phyloP scores from a whole-genome alignment of 1,140 invertebrate species.

The Bombyx mandarina region DNA sequence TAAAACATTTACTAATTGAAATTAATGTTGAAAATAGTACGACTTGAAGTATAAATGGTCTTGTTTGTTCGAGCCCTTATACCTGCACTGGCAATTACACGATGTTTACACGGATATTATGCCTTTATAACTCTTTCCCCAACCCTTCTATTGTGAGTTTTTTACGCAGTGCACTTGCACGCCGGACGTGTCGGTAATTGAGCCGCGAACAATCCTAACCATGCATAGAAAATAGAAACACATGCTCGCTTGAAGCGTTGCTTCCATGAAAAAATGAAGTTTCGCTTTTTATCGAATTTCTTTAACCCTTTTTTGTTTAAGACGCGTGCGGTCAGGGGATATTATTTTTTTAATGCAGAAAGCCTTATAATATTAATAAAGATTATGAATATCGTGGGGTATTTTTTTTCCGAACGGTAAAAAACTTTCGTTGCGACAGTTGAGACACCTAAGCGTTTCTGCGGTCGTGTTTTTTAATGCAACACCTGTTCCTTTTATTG shows the following conservation, averaged over 20 bases:
- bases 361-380: slow-evolving; percentile 27
- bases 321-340: neutral
- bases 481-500: slow-evolving; percentile 50
- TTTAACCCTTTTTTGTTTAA: slow-evolving; percentile 12
- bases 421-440: slow-evolving; percentile 54
- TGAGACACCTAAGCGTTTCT: slow-evolving; percentile 32
- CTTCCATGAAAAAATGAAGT: slow-evolving; percentile 11
- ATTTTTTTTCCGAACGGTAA: slow-evolving; percentile 33
- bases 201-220: slow-evolving; percentile 22
- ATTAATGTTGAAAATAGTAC: too few species aligned
- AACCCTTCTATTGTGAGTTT: slow-evolving; percentile 58
- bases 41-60: slow-evolving; percentile 4
- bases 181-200: slow-evolving; percentile 35
- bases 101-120: slow-evolving; percentile 66
- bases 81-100: slow-evolving; percentile 57
- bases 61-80: slow-evolving; percentile 38
- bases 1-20: slow-evolving; percentile 1
- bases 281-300: slow-evolving; percentile 40
- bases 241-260: slow-evolving; percentile 12
- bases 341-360: slow-evolving; percentile 10
- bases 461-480: slow-evolving; percentile 36
- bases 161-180: slow-evolving; percentile 44
- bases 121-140: slow-evolving; percentile 46
- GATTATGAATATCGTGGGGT: slow-evolving; percentile 24
- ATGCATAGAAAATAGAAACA: slow-evolving; percentile 13